Evolutionary conservation across 2,113 vertebrate species (phyloP), one percentile per base, ranked within the genome.

Genomic region (Balaeniceps rex): DNA sequence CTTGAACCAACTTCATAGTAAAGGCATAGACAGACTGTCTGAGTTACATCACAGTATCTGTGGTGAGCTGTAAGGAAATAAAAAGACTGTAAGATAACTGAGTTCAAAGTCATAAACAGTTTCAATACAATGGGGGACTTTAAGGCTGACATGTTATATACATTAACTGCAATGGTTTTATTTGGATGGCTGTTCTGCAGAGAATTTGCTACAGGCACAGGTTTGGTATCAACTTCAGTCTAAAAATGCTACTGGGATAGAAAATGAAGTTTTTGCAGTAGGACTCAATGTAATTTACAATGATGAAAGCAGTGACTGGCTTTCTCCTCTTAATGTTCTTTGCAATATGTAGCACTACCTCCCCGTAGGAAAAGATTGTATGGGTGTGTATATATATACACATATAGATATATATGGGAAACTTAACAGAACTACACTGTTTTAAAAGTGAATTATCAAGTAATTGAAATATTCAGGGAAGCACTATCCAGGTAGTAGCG

Each of bases 51-150:
- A 91, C 63, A 22, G 54, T 94, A 66, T 28, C 66, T 92, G 42
- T 40, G 34, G 69, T 87, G 55, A 93, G 87, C 49, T 94, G 84
- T 89, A 95, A 96, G 82, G 92, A 97, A 96, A 89, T 96, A 66
- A 83, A 74, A 91, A 42, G 31, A 34, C 75, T 70, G 21, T 11
- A 52, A 79, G 83, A 97, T 94, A 90, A 89, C 49, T n/a, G 40
- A 82, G 91, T 96, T 72, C 93, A 91, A 93, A 93, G 89, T 80
- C 87, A 91, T 93, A 70, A 89, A 70, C 19, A 34, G 42, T 71
- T 95, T 74, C 46, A 94, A 65, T 80, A 91, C 77, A 93, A 79
- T 49, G 8, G 19, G 2, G 1, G 5, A 63, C 54, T 79, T 72
- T 13, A 87, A 85, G 71, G 72, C 17, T 61, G 22, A 10, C 29